Base-by-base conservation (phyloP, 2,113 vertebrate genomes). In the Labeo catla region DNA sequence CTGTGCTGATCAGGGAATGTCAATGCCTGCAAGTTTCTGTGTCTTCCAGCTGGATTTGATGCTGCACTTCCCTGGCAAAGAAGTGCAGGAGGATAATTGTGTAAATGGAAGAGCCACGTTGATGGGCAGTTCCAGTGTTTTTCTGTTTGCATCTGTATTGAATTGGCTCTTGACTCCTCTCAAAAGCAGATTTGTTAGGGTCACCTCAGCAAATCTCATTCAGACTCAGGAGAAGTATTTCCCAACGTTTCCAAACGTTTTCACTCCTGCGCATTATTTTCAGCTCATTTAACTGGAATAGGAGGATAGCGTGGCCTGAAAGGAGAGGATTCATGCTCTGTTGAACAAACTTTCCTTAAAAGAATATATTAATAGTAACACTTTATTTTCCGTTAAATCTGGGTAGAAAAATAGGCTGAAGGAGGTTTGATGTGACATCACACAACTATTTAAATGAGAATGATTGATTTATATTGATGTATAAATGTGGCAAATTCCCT, bases 281-380 rank as follows among this genome's bases (percentile, higher is more conserved):
- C 91, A 90, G 91, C 93, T 94, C 93, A 95, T 95, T 95, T 94
- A 92, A 93, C 93, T 91, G 87, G 89, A 93, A 91, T 93, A 65
- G 81, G 65, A 84, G 86, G 91, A 90, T 91, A 83, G 91, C 89
- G 81, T 89, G 85, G 83, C 81, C 85, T 95, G 89, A 93, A 93
- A 92, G 91, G 93, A 73, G 77, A 87, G 79, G 70, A 90, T 92
- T 92, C 93, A 95, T 81, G 89, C 85, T 90, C 91, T 89, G 87
- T 90, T 89, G 91, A 87, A 90, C 91, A 80, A 78, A 81, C 65
- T 76, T 90, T 90, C 88, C 88, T 89, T 83, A 90, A 93, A 93
- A 93, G 93, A 94, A 95, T 94, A 92, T 91, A 92, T 94, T 92
- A 93, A 91, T 91, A 90, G 89, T 81, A 86, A 72, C 87, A 86